Conservation (phyloP, 2,888 invertebrate genomes). For the Synanthedon tipuliformis region DNA sequence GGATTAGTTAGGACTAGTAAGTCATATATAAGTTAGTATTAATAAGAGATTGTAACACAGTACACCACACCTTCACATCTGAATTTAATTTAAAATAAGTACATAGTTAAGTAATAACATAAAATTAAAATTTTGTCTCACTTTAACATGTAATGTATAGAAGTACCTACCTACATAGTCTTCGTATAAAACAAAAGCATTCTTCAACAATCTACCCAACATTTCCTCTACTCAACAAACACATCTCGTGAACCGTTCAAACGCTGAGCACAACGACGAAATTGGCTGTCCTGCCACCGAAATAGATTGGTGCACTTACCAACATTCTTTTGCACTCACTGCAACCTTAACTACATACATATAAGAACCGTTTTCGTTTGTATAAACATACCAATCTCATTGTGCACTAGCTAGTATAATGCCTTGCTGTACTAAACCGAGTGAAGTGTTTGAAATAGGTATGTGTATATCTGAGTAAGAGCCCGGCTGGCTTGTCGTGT, state of each 20-base stretch:
- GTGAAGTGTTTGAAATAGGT: constrained; percentile 11
- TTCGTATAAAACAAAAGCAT: too few species aligned
- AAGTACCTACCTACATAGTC: too few species aligned
- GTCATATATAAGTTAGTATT: too few species aligned
- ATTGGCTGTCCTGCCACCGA: constrained; percentile 43
- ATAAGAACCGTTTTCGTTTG: constrained; percentile 14
- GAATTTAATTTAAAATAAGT: too few species aligned
- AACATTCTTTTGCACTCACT: constrained; percentile 1
- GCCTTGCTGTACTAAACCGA: constrained; percentile 13
- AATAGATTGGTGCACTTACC: constrained; percentile 37
- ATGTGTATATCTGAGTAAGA: constrained; percentile 8
- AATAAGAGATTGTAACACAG: too few species aligned
- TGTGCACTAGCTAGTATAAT: constrained; percentile 24
- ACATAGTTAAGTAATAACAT: too few species aligned
- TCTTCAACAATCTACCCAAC: not conserved
- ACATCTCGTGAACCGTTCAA: constrained; percentile 18
- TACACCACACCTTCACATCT: too few species aligned
- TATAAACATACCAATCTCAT: constrained; percentile 8
- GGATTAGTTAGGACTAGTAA: too few species aligned
- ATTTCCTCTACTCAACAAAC: constrained; percentile 11
- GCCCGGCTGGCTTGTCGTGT: not conserved
- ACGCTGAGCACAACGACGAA: constrained; percentile 29
- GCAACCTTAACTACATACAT: not conserved
- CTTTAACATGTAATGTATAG: too few species aligned
- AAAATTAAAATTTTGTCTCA: too few species aligned